Evolutionary conservation across 2,888 invertebrate species (phyloP).

Genomic region (Keiferia lycopersicella): DNA sequence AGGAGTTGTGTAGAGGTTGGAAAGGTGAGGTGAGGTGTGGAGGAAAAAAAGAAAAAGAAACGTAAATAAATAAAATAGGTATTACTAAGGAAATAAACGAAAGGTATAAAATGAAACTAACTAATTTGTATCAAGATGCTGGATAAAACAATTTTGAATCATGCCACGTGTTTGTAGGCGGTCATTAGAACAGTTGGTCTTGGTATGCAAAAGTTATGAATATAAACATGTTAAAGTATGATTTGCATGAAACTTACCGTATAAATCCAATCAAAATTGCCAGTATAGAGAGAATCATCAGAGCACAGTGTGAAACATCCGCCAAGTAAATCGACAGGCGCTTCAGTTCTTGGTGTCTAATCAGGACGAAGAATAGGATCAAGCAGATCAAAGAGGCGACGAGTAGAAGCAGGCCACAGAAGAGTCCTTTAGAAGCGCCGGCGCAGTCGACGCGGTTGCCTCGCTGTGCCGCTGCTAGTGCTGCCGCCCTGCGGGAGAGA

Average conservation of each 20-base stretch:
- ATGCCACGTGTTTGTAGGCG: not conserved
- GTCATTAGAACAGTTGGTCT: not conserved
- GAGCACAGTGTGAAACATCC: slow-evolving; percentile 93
- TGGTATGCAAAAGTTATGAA: not conserved
- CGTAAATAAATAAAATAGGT: slow-evolving; percentile 37
- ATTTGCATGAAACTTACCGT: slow-evolving; percentile 79
- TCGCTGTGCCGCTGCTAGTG: slow-evolving; percentile 90
- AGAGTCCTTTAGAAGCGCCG: slow-evolving; percentile 95
- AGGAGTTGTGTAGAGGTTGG: slow-evolving; percentile 31
- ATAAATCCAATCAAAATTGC: slow-evolving; percentile 96
- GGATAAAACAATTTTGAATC: not conserved
- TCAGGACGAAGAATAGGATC: slow-evolving; percentile 97
- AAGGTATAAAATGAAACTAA: not conserved
- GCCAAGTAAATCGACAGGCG: slow-evolving; percentile 94
- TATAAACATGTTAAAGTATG: not conserved
- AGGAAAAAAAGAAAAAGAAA: slow-evolving; percentile 42
- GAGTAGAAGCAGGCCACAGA: slow-evolving; percentile 93
- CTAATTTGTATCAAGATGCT: not conserved
- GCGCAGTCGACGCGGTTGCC: slow-evolving; percentile 96
- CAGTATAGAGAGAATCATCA: slow-evolving; percentile 93
- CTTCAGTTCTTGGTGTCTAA: slow-evolving; percentile 91
- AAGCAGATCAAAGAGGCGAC: slow-evolving; percentile 95
- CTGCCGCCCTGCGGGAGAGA: slow-evolving; percentile 92
- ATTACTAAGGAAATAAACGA: not conserved
- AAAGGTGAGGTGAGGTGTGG: slow-evolving; percentile 33